These are phyloP conservation scores for Oreohelix idahoensis DNA, from an alignment of 1,140 invertebrate species.

Conservation along the genomic window DNA sequence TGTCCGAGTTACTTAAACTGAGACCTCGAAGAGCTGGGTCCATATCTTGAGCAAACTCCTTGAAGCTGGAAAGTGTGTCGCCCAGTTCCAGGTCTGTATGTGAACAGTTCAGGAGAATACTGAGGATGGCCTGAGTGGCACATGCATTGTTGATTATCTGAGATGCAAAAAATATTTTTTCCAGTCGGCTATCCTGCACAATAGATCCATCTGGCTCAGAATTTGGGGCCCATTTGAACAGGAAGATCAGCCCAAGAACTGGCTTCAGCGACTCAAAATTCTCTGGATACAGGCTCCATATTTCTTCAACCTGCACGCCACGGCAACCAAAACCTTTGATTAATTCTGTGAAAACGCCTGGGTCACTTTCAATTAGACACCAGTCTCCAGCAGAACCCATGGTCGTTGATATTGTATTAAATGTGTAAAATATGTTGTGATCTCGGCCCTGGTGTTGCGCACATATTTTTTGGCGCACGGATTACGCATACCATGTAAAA, in stretches of 20 bases:
- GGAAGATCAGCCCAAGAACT: constrained; percentile 97
- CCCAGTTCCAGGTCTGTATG: constrained; percentile 91
- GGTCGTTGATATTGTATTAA: no score
- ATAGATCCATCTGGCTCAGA: constrained; percentile 87
- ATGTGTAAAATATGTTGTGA: no score
- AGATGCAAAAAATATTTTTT: constrained; percentile 98
- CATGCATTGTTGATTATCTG: constrained; percentile 99
- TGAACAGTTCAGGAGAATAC: constrained; percentile 92
- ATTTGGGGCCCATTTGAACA: constrained; percentile 97
- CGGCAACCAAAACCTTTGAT: constrained; percentile 96
- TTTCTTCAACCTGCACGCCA: constrained; percentile 96
- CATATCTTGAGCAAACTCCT: constrained; percentile 94
- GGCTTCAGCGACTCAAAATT: constrained; percentile 94
- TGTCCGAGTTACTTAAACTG: constrained; percentile 94
- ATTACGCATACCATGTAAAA: no score
- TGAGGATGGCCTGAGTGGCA: constrained; percentile 98
- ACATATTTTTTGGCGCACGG: no score
- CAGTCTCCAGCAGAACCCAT: constrained; percentile 85
- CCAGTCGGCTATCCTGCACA: constrained; percentile 84
- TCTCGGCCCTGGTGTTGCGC: no score
- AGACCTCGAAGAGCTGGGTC: constrained; percentile 95
- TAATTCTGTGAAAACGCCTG: constrained; percentile 97
- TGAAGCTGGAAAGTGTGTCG: constrained; percentile 89
- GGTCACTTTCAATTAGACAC: constrained; percentile 99
- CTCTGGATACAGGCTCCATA: constrained; percentile 90